These are phyloP conservation scores for Leucopsar rothschildi DNA, from an alignment of 2,113 vertebrate genomes.

Conservation along the genomic window DNA sequence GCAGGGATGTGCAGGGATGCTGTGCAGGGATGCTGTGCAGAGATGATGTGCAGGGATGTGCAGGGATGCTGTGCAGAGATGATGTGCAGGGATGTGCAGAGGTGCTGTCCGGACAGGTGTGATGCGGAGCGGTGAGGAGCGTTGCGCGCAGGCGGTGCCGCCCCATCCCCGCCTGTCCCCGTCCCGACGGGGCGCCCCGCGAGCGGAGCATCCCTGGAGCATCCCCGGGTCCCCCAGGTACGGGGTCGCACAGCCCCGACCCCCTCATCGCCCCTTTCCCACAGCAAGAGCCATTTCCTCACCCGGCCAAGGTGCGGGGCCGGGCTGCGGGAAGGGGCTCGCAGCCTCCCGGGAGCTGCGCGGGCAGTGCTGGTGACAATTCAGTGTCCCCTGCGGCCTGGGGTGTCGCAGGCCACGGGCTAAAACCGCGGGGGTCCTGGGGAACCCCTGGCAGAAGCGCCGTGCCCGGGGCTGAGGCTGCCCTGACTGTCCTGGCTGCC, in stretches of 20 bases:
- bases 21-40: too few relatives aligned
- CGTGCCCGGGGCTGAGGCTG: neutral
- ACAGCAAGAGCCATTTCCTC: neutral
- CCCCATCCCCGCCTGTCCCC: neutral
- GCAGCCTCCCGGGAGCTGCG: too few relatives aligned
- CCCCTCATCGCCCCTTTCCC: too few relatives aligned
- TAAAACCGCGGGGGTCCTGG: fast-evolving
- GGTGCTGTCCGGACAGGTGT: neutral
- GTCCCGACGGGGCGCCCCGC: neutral
- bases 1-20: too few relatives aligned
- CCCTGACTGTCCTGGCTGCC: fast-evolving
- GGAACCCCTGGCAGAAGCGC: neutral
- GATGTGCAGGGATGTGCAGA: too few relatives aligned
- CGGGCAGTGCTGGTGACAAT: fast-evolving
- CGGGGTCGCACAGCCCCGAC: too few relatives aligned
- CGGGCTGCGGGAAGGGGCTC: neutral
- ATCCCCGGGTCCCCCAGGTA: neutral
- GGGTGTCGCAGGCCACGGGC: neutral
- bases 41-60: neutral
- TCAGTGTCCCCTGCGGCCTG: neutral
- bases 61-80: too few relatives aligned
- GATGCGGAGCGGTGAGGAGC: neutral
- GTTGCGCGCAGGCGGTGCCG: neutral
- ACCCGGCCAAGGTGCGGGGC: neutral
- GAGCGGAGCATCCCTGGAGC: neutral